phyloP scores from a whole-genome alignment of 2,113 vertebrate species.

The Corythornis madagascariensis region DNA sequence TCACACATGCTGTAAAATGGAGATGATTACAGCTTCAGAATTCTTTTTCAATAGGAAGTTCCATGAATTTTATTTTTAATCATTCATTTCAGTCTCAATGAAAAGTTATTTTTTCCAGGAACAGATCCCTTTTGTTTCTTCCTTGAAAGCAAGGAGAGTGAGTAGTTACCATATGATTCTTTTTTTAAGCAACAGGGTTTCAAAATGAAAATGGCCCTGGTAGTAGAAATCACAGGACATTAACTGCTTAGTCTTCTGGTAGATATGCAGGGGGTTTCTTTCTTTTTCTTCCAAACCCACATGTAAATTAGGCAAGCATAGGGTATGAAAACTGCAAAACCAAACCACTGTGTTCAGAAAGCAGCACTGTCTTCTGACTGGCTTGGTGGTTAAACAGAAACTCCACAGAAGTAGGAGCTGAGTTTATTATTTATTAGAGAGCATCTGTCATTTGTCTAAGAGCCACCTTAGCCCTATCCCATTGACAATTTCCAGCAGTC shows the following conservation, averaged over 20 bases:
- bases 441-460: not conserved
- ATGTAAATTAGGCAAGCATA: not conserved
- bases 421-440: not conserved
- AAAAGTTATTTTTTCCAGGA: conserved; percentile 29
- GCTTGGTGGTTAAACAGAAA: not conserved
- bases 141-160: not conserved
- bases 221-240: not conserved
- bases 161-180: not conserved
- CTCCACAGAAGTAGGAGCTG: not conserved
- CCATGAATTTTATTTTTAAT: conserved; percentile 3
- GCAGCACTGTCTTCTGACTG: not conserved
- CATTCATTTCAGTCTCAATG: not conserved
- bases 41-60: not conserved
- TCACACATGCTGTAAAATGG: not conserved
- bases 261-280: not conserved
- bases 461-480: not conserved
- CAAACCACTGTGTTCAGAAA: not conserved
- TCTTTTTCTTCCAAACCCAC: not conserved
- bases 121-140: not conserved
- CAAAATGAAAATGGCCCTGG: not conserved
- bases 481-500: not conserved
- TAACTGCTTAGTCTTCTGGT: not conserved
- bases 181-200: not conserved
- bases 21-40: not conserved
- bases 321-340: not conserved